A percentile compares a stretch with the other conserved stretches of the same genome.
phyloP scores from a whole-genome alignment of 2,113 vertebrate species.

The Agelaius phoeniceus region DNA sequence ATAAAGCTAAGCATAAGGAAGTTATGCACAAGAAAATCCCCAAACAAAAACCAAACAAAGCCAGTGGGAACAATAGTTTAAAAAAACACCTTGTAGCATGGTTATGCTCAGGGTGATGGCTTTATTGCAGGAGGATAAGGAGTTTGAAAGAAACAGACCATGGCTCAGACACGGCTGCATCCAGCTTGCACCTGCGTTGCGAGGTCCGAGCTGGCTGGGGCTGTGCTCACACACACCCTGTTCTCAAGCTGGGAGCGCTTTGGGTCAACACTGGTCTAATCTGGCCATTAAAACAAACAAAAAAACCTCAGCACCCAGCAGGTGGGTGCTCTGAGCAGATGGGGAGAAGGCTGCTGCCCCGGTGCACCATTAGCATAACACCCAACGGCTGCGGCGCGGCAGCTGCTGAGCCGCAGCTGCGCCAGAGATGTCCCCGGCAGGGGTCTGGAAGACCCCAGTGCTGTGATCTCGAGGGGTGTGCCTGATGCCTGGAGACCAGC shows the following conservation, averaged over 20 bases:
- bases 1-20: neutral
- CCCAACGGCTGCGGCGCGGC: neutral
- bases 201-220: neutral
- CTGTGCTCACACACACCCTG: neutral
- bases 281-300: neutral
- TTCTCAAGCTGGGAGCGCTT: neutral
- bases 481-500: neutral
- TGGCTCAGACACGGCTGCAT: accelerated
- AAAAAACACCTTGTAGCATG: neutral
- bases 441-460: neutral
- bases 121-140: neutral
- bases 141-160: neutral
- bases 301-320: neutral
- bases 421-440: neutral
- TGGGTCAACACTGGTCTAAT: neutral
- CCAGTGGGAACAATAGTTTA: neutral
- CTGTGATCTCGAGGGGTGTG: neutral
- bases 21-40: neutral
- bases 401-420: constrained; percentile 3
- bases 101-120: neutral
- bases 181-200: neutral
- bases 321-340: constrained; percentile 61
- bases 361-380: constrained; percentile 52
- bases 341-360: neutral
- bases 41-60: neutral